These are phyloP conservation scores for Masnerella sp. DNA, from an alignment of 2,888 invertebrate genomes.

Conservation along the genomic window DNA sequence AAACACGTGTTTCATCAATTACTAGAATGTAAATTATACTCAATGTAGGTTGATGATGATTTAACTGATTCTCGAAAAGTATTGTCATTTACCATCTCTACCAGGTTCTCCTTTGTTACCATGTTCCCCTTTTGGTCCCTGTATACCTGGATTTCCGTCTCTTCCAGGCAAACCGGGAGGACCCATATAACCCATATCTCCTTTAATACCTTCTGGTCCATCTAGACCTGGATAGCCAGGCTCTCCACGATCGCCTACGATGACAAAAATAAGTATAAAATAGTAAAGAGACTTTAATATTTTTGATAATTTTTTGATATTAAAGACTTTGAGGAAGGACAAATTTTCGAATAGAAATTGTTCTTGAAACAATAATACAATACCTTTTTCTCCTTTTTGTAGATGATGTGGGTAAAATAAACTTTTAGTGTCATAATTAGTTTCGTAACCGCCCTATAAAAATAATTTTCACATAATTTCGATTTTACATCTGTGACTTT, in stretches of 20 bases:
- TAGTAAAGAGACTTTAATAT: too few species aligned
- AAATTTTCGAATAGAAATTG: too few species aligned
- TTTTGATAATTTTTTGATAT: too few species aligned
- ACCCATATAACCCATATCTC: constrained; percentile 71
- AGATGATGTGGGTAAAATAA: constrained; percentile 17
- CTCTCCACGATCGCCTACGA: constrained; percentile 67
- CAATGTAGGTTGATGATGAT: too few species aligned
- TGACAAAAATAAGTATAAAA: too few species aligned
- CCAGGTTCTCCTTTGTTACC: constrained; percentile 72
- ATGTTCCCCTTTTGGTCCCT: constrained; percentile 78
- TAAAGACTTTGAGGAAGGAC: background rate
- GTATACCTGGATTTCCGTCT: constrained; percentile 73
- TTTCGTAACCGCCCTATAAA: constrained; percentile 26
- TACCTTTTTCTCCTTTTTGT: constrained; percentile 46
- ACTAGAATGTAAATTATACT: too few species aligned
- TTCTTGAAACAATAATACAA: too few species aligned
- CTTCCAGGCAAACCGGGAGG: constrained; percentile 68
- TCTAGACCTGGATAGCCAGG: constrained; percentile 60
- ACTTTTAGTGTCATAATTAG: constrained; percentile 33
- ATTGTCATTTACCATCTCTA: constrained; percentile 55
- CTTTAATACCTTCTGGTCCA: constrained; percentile 69
- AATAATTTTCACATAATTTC: too few species aligned
- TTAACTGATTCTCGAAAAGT: too few species aligned
- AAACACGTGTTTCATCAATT: too few species aligned
- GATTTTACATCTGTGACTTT: too few species aligned